phyloP scores from a whole-genome alignment of 2,113 vertebrate species.

The Ophthalmotilapia sp. region DNA sequence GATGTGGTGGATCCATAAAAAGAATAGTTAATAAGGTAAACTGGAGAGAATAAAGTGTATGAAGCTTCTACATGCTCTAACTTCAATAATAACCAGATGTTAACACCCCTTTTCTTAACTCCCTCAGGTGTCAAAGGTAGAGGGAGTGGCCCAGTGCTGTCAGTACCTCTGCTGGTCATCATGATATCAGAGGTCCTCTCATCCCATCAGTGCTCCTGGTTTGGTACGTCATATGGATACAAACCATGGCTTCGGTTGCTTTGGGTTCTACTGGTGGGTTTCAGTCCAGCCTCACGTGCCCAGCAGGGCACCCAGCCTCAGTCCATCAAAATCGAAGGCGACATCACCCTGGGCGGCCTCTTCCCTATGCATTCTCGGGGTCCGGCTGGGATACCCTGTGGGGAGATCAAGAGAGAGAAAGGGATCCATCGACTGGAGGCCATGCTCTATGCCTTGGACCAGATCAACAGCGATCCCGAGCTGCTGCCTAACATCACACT shows the following conservation, averaged over 20 bases:
- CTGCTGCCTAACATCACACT: slow-evolving; percentile 86
- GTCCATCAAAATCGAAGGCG: slow-evolving; percentile 84
- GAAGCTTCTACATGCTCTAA: neutral
- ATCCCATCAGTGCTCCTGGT: slow-evolving; percentile 11
- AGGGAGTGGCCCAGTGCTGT: slow-evolving; percentile 57
- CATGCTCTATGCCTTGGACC: slow-evolving; percentile 89
- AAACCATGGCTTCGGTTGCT: slow-evolving; percentile 24
- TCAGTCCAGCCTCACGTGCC: slow-evolving; percentile 8
- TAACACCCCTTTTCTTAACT: neutral
- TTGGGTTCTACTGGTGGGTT: slow-evolving; percentile 45
- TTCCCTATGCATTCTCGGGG: slow-evolving; percentile 85
- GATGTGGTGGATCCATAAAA: neutral
- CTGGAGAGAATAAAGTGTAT: neutral
- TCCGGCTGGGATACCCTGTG: slow-evolving; percentile 78
- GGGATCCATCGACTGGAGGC: slow-evolving; percentile 89
- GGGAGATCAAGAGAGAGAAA: slow-evolving; percentile 84
- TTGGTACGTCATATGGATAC: neutral
- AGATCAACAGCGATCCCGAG: slow-evolving; percentile 83
- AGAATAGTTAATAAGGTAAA: neutral
- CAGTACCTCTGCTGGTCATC: slow-evolving; percentile 44
- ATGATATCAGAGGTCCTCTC: slow-evolving; percentile 52
- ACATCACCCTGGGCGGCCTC: slow-evolving; percentile 84
- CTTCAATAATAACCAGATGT: neutral
- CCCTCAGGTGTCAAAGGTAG: slow-evolving; percentile 52
- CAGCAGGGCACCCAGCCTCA: slow-evolving; percentile 67